Base-by-base conservation (phyloP, 2,797 vertebrate genomes). In the Chloroceryle inda region DNA sequence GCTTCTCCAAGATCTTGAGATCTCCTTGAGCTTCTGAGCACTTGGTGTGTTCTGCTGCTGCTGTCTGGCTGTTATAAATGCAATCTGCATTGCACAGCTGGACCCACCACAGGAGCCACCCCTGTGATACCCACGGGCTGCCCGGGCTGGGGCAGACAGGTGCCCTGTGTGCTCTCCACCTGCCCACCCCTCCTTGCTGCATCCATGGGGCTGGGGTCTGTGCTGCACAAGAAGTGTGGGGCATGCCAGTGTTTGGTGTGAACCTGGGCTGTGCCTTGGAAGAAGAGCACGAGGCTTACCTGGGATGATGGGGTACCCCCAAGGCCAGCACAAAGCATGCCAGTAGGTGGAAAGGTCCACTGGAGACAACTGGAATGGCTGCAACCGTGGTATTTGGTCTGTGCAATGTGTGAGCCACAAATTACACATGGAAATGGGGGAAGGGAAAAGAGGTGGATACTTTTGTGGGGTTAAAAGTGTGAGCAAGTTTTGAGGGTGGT, bases 401-500 rank as follows among this genome's bases (percentile, higher is more conserved):
- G 42, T 50, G 58, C 49, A 20, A 16, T 4, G 35, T 35, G 55
- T 27, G 80, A 86, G 76, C 71, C 33, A 9, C 0, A 3, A 69
- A 19, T 67, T 74, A 15, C 55, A 50, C 8, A 1, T 20, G 31
- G 74, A 55, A 63, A 59, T 64, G 35, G 26, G 49, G 69, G 58
- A 55, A 56, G 23, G 71, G 33, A 71, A 11, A 44, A 90, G 50
- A 35, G 20, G 40, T 31, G 37, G 37, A 44, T 67, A 9, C 78
- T 91, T 87, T 7, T 76, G 52, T 50, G 66, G 61, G 72, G 53
- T 89, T 75, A 83, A 53, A 85, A 92, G 6, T 47, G n/a, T 17
- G 66, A 88, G 50, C 49, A 68, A 33, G 15, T 75, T 95, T 74
- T 68, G 68, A 88, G 92, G 82, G 53, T 91, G 88, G 58, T 92